Evolutionary conservation across 2,888 invertebrate species (phyloP), one percentile per base, ranked within the genome.

Genomic region (Parthenolecanium corni): DNA sequence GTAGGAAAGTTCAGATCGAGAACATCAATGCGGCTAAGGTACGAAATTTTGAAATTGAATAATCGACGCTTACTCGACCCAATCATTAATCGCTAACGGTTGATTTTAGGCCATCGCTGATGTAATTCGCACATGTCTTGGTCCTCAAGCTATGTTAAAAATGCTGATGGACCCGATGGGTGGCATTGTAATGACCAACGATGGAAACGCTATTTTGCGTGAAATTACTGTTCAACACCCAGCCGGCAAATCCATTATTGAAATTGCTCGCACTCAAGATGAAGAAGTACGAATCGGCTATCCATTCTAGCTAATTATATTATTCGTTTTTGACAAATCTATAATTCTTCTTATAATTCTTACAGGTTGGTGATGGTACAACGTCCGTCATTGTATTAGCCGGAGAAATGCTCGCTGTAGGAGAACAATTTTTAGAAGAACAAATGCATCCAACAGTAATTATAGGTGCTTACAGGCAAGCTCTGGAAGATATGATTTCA

Each of bases 91-190:
- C n/a, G n/a, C n/a, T n/a, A n/a, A n/a, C n/a, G n/a, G n/a, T 71
- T 69, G 64, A 74, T 74, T 78, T 70, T 74, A 94, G 95, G 88
- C 92, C 44, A 92, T 99, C 73, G 97, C 98, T 65, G 98, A 99
- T 79, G 93, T 99, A 64, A 95, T 98, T 69, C 82, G 98, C 80
- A 99, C 98, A 81, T 97, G 97, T 80, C 82, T 98, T 67, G 98
- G 98, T 0, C 98, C 98, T 53, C 87, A 93, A 75, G 95, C 98
- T 54, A 98, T 99, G 98, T 78, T 99, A 71, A 98, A 98, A 82
- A 99, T 98, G 98, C 78, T 98, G 73, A 96, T 99, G 96, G 97
- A 99, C 73, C 98, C 98, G 0, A 98, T 97, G 95, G 98, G 98
- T 51, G 97, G 98, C 42, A 96, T 98, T 70, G 97, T 98, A 2